These are phyloP conservation scores for Myiopsitta monachus DNA, from an alignment of 2,113 vertebrate species.

Conservation along the genomic window DNA sequence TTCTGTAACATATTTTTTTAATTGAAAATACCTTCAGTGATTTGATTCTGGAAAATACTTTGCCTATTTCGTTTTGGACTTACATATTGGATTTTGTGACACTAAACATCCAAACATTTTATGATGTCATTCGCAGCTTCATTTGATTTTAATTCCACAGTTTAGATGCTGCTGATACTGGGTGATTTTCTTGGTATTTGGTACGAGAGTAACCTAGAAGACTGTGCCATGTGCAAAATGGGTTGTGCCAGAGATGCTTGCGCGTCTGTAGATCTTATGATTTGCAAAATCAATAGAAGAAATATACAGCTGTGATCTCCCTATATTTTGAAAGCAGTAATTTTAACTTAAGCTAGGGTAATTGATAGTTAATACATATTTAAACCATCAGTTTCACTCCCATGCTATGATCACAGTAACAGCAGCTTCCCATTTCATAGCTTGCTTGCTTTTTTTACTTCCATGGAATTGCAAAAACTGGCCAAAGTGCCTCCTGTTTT, in stretches of 20 bases:
- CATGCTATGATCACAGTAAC: background rate
- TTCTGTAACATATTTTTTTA: background rate
- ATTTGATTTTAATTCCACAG: background rate
- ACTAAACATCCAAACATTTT: background rate
- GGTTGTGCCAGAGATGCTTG: background rate
- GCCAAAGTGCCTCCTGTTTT: background rate
- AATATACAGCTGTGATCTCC: background rate
- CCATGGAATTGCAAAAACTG: background rate
- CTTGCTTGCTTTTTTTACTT: background rate
- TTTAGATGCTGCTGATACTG: background rate
- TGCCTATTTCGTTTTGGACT: background rate
- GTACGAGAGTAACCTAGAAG: background rate
- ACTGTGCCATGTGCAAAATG: background rate
- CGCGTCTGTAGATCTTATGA: background rate
- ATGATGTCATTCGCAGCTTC: background rate
- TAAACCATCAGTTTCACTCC: background rate
- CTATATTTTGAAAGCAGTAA: background rate
- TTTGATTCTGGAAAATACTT: background rate
- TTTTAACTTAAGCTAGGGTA: constrained; percentile 10
- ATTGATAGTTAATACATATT: constrained; percentile 15
- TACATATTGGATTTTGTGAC: background rate
- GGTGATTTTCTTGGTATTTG: background rate
- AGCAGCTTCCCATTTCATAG: background rate
- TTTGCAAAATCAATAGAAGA: background rate
- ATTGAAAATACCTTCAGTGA: background rate